phyloP scores from a whole-genome alignment of 2,113 vertebrate genomes.

The Psilopsiagon aurifrons region DNA sequence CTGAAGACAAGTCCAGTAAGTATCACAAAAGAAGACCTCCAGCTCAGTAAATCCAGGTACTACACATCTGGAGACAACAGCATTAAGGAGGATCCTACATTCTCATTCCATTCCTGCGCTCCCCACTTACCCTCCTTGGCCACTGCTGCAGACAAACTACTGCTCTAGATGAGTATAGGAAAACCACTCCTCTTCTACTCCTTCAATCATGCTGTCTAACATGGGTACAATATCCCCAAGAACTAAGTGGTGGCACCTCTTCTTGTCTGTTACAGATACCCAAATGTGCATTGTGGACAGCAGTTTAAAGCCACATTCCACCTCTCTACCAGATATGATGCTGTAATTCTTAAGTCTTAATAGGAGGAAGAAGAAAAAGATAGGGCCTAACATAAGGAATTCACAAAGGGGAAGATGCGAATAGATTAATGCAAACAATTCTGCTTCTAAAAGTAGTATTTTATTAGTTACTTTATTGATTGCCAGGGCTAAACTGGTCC shows the following conservation, averaged over 20 bases:
- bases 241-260: neutral
- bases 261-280: neutral
- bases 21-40: fast-evolving
- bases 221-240: fast-evolving
- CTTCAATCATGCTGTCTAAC: neutral
- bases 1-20: neutral
- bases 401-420: neutral
- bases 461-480: neutral
- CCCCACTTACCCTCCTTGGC: neutral
- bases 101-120: neutral
- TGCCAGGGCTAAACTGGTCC: neutral
- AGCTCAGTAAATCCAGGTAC: neutral
- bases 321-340: neutral
- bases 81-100: fast-evolving
- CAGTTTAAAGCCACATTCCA: neutral
- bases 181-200: neutral
- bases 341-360: neutral
- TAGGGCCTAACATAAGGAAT: neutral
- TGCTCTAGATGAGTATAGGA: fast-evolving
- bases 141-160: neutral
- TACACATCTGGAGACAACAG: fast-evolving
- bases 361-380: neutral
- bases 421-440: neutral
- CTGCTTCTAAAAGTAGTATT: neutral
- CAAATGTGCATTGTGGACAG: neutral